Conservation (phyloP, 2,797 vertebrate species). For the Siniperca scherzeri region DNA sequence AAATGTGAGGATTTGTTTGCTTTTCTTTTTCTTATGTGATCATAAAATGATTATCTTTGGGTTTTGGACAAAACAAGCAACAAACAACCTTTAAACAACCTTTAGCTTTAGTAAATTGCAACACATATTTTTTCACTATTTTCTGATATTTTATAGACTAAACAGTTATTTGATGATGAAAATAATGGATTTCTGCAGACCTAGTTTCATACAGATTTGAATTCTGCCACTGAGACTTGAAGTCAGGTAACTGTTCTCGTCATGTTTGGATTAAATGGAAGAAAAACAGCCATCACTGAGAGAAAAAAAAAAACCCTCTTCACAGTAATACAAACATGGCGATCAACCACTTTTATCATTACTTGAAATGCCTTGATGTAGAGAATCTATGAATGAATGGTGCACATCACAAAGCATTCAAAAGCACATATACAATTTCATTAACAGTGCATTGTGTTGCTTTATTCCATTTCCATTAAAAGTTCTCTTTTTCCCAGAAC, state of each 20-base stretch:
- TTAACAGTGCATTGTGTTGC: neutral
- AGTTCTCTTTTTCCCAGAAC: neutral
- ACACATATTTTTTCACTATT: neutral
- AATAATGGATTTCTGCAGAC: neutral
- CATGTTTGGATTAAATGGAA: neutral
- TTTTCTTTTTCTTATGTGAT: neutral
- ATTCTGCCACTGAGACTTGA: too few relatives aligned
- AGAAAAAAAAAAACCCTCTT: too few relatives aligned
- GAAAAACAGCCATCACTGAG: neutral
- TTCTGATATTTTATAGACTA: neutral
- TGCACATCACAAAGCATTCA: slow-evolving; percentile 4
- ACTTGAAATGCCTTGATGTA: neutral
- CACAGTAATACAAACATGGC: neutral
- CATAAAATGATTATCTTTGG: neutral
- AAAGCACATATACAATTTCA: neutral
- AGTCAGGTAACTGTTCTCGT: neutral
- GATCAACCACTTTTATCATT: neutral
- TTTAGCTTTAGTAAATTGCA: neutral
- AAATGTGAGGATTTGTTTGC: neutral
- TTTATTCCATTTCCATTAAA: neutral
- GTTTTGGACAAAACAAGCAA: neutral
- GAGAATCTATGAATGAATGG: neutral
- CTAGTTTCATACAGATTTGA: neutral
- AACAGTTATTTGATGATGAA: neutral
- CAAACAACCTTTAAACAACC: too few relatives aligned